A percentile compares a stretch with the other conserved stretches of the same genome.
phyloP scores from a whole-genome alignment of 2,797 vertebrate species.

The Chiloscyllium punctatum region DNA sequence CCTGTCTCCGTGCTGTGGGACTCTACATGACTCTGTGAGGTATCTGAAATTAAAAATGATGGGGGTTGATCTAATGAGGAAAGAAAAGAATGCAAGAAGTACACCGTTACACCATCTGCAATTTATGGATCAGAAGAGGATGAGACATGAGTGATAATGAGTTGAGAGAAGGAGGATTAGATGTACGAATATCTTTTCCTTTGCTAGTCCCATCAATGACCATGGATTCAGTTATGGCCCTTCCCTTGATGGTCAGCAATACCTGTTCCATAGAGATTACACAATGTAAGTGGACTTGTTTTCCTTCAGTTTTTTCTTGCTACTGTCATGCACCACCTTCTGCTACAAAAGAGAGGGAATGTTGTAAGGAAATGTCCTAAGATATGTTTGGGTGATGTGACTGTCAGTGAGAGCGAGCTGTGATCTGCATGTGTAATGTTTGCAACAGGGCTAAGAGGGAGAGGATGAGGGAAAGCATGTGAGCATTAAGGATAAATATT shows the following conservation, averaged over 20 bases:
- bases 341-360: background rate
- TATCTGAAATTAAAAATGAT: background rate
- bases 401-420: background rate
- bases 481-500: background rate
- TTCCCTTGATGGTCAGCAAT: background rate
- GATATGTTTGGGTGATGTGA: background rate
- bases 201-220: background rate
- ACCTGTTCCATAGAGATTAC: background rate
- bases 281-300: background rate
- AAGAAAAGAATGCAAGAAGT: background rate
- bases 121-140: background rate
- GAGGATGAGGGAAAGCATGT: background rate
- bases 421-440: background rate
- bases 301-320: background rate
- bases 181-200: background rate
- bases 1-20: too few species aligned
- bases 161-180: background rate
- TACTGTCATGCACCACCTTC: background rate
- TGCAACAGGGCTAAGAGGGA: background rate
- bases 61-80: background rate
- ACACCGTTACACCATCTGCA: background rate
- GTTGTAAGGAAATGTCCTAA: background rate
- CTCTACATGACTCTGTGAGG: background rate
- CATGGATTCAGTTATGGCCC: background rate
- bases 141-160: background rate